phyloP scores from a whole-genome alignment of 2,113 vertebrate species.

The Rallus limicola region DNA sequence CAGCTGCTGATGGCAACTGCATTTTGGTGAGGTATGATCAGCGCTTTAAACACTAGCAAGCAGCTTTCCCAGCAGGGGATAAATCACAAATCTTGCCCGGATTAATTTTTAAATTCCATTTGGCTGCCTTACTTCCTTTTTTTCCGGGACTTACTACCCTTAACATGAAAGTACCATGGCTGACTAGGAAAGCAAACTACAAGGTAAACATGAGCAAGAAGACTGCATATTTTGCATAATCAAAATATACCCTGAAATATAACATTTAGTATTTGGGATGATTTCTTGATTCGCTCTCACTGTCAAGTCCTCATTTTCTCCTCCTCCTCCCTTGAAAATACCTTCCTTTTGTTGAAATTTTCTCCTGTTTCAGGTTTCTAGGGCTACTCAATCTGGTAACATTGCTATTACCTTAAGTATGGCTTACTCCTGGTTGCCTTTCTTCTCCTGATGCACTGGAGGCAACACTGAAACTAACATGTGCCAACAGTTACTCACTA shows the following conservation, averaged over 20 bases:
- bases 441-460: background rate
- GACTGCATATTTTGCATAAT: background rate
- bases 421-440: background rate
- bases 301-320: background rate
- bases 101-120: background rate
- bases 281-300: background rate
- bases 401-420: background rate
- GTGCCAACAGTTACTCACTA: background rate
- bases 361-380: background rate
- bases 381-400: background rate
- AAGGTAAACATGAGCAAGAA: background rate
- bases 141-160: background rate
- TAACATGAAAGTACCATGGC: background rate
- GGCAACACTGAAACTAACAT: background rate
- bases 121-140: background rate
- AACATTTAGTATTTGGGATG: background rate
- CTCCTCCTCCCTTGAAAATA: background rate
- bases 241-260: background rate
- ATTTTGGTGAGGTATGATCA: background rate
- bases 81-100: background rate
- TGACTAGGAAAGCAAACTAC: background rate
- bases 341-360: background rate
- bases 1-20: background rate
- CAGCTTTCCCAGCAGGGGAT: background rate
- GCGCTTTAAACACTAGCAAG: background rate